Evolutionary conservation across 1,140 invertebrate genomes (phyloP).

Genomic region (Eriosoma lanigerum): DNA sequence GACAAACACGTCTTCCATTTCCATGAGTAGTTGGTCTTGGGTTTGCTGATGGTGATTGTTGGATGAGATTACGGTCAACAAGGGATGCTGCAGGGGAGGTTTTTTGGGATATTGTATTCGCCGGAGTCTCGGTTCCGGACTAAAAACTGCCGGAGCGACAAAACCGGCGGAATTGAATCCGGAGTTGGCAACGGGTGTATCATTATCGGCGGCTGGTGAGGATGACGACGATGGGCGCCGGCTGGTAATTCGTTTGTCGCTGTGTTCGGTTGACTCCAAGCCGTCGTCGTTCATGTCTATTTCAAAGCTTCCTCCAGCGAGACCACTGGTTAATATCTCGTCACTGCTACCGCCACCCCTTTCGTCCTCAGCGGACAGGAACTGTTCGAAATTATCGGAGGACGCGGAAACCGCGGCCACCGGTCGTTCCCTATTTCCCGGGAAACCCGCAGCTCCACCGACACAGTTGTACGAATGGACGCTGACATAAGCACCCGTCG

Average conservation of each 20-base stretch:
- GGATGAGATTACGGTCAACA: neutral
- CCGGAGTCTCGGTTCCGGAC: constrained; percentile 7
- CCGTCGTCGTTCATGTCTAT: constrained; percentile 56
- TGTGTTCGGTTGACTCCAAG: neutral
- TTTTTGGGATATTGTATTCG: constrained; percentile 3
- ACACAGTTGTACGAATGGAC: constrained; percentile 78
- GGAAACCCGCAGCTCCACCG: neutral
- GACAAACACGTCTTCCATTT: constrained; percentile 81
- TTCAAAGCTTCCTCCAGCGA: constrained; percentile 53
- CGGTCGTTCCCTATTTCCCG: constrained; percentile 12
- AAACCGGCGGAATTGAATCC: constrained; percentile 1
- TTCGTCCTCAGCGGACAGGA: constrained; percentile 55
- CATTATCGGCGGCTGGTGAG: neutral
- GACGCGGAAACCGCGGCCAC: neutral
- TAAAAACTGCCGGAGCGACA: neutral
- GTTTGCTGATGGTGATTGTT: neutral
- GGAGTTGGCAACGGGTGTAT: neutral
- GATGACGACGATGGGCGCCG: neutral
- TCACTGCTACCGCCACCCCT: constrained; percentile 57
- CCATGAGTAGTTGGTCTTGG: constrained; percentile 56
- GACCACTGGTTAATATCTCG: neutral
- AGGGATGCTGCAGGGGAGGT: neutral
- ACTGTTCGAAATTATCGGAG: constrained; percentile 57
- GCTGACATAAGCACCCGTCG: constrained; percentile 65
- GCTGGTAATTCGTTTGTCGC: neutral